phyloP scores from a whole-genome alignment of 2,113 vertebrate genomes.

The Mus pahari region DNA sequence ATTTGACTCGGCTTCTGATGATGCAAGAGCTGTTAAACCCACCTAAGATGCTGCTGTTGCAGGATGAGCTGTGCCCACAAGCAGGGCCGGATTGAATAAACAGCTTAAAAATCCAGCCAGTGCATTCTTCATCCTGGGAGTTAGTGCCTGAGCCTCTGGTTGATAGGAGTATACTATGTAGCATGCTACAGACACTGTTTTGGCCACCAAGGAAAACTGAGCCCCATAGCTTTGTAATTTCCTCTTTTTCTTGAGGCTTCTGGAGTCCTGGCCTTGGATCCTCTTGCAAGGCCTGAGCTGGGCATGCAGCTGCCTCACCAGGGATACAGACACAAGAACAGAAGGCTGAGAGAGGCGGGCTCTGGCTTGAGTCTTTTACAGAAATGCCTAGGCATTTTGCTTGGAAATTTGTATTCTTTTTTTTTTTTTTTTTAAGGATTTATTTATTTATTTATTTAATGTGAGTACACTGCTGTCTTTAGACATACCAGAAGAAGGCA shows the following conservation, averaged over 20 bases:
- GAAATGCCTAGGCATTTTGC: not conserved
- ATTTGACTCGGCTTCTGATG: constrained; percentile 1
- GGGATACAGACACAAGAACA: not conserved
- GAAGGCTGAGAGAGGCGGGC: not conserved
- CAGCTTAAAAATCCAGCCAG: not conserved
- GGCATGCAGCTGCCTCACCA: not conserved
- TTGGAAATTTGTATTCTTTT: constrained; percentile 7
- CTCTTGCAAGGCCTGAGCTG: not conserved
- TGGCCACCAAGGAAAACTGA: constrained; percentile 11
- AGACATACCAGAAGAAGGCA: no score
- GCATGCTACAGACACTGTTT: not conserved
- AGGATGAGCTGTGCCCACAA: not conserved
- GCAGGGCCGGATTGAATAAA: not conserved
- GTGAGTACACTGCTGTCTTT: no score
- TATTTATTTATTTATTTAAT: no score
- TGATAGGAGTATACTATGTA: not conserved
- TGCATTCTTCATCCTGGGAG: not conserved
- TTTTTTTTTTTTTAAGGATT: no score
- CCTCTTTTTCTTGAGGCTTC: not conserved
- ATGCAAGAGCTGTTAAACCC: not conserved
- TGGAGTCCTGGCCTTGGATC: constrained; percentile 1
- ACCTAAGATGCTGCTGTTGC: not conserved
- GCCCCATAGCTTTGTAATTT: not conserved
- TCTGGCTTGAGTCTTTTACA: not conserved
- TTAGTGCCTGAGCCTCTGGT: not conserved